Percentiles rank a stretch among this genome's conserved stretches.
phyloP scores from a whole-genome alignment of 2,113 vertebrate species.

The Corvus moneduloides region DNA sequence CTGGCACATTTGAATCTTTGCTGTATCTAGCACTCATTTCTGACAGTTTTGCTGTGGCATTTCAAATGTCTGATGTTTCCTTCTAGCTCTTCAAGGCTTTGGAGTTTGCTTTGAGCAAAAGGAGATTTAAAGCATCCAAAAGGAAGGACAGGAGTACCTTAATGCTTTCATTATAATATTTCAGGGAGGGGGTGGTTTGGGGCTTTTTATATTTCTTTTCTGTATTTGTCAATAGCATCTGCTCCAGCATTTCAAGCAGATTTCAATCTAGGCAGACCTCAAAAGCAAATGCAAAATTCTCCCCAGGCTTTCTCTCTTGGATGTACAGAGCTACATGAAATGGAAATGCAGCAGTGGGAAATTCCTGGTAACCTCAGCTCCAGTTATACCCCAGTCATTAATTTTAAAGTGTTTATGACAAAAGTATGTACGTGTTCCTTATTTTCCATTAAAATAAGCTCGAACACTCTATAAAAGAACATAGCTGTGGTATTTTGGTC shows the following conservation, averaged over 20 bases:
- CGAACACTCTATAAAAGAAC: neutral
- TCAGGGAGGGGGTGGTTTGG: neutral
- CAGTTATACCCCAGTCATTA: neutral
- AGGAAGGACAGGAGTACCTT: neutral
- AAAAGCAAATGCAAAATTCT: conserved; percentile 45
- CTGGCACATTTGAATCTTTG: neutral
- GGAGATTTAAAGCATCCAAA: neutral
- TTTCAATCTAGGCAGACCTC: conserved; percentile 1
- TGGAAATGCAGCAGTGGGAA: neutral
- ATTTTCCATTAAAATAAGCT: conserved; percentile 8
- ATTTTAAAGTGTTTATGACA: conserved; percentile 27
- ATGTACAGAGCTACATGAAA: neutral
- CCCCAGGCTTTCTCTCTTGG: neutral
- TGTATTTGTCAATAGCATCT: conserved; percentile 34
- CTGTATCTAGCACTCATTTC: neutral
- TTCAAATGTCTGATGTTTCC: neutral
- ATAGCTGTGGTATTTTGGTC: neutral
- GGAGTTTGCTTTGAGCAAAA: neutral
- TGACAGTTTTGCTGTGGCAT: neutral
- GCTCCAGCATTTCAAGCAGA: conserved; percentile 1
- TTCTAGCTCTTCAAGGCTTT: neutral
- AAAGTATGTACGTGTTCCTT: neutral
- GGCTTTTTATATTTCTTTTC: neutral
- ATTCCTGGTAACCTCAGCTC: neutral
- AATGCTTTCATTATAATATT: neutral